phyloP scores from a whole-genome alignment of 2,113 vertebrate genomes.

The Amblyornis subalaris region DNA sequence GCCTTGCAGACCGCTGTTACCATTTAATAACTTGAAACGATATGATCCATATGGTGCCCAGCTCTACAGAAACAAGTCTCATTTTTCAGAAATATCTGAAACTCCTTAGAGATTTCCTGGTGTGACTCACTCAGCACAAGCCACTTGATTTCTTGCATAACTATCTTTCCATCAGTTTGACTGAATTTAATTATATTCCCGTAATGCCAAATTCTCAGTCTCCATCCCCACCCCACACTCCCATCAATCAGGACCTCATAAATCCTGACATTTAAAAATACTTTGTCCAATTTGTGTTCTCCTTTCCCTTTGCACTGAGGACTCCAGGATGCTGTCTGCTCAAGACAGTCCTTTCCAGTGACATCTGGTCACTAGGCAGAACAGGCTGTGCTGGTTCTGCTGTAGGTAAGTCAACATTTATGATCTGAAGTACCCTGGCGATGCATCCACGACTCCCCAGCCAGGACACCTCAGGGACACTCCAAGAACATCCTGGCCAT shows the following conservation, averaged over 20 bases:
- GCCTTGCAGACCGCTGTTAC: neutral
- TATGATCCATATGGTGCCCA: neutral
- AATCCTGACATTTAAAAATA: neutral
- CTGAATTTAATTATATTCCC: neutral
- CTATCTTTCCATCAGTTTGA: neutral
- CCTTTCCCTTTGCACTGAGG: neutral
- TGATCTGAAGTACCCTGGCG: neutral
- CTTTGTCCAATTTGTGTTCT: neutral
- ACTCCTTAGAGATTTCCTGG: neutral
- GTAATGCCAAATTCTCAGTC: neutral
- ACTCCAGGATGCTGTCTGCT: neutral
- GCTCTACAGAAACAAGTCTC: neutral
- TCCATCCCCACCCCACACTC: fast-evolving
- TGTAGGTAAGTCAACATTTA: neutral
- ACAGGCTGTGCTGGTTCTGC: neutral
- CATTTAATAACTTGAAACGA: neutral
- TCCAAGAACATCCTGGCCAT: neutral
- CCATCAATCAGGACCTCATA: neutral
- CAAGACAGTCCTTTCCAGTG: neutral
- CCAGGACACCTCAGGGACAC: neutral
- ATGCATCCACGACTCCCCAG: neutral
- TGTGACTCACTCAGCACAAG: neutral
- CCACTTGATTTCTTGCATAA: neutral
- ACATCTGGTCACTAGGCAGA: neutral
- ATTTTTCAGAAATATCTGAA: neutral